Conservation (phyloP, 2,113 vertebrate species). For the Herpetotheres cachinnans region DNA sequence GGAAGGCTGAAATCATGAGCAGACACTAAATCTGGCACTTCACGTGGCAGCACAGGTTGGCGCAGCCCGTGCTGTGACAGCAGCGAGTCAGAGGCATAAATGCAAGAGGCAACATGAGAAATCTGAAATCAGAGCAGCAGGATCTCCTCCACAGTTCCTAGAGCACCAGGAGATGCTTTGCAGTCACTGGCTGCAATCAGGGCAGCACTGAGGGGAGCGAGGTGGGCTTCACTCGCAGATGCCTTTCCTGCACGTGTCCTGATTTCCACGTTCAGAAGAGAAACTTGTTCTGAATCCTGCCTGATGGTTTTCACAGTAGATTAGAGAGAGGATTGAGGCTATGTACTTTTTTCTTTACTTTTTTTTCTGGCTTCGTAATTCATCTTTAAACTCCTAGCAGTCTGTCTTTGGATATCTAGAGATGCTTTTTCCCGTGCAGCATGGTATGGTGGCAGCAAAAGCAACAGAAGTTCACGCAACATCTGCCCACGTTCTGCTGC, state of each 20-base stretch:
- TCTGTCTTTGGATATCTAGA: not conserved
- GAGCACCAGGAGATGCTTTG: not conserved
- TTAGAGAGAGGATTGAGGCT: not conserved
- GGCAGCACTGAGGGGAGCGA: no score
- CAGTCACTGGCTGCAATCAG: not conserved
- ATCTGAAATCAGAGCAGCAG: not conserved
- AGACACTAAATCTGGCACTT: not conserved
- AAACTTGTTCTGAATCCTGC: not conserved
- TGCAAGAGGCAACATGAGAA: not conserved
- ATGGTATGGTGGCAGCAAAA: rapidly evolving
- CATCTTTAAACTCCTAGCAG: not conserved
- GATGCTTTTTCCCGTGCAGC: not conserved
- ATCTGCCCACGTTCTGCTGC: not conserved
- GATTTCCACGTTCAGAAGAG: not conserved
- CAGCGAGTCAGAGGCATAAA: no score
- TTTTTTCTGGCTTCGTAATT: not conserved
- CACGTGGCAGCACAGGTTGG: rapidly evolving
- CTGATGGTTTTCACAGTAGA: not conserved
- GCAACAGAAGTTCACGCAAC: not conserved
- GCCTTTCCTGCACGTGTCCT: not conserved
- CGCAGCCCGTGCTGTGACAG: not conserved
- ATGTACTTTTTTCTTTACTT: not conserved
- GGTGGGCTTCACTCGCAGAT: not conserved
- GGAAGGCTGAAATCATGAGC: not conserved
- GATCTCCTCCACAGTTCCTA: not conserved